phyloP scores from a whole-genome alignment of 2,797 vertebrate species.

The Emydoidea blandingii region DNA sequence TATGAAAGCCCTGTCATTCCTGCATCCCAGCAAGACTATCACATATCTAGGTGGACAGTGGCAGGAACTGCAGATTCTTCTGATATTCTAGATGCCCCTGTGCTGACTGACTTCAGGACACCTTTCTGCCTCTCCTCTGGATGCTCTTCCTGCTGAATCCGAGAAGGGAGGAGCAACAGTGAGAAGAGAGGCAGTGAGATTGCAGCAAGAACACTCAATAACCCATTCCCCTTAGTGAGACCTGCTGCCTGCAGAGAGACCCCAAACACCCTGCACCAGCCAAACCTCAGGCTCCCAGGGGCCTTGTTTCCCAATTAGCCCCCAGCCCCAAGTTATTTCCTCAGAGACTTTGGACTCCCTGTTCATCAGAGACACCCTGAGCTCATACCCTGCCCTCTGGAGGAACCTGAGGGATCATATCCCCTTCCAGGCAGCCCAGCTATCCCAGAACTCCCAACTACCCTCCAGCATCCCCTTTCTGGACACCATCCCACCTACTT shows the following conservation, averaged over 20 bases:
- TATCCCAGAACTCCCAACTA: background rate
- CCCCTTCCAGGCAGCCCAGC: background rate
- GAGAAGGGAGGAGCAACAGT: background rate
- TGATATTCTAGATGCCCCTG: background rate
- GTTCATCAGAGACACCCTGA: background rate
- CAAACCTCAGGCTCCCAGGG: background rate
- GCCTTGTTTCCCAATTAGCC: background rate
- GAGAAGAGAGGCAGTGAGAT: too few species aligned
- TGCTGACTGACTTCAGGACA: background rate
- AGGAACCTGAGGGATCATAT: background rate
- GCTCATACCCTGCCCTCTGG: background rate
- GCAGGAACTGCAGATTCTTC: background rate
- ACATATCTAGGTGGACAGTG: background rate
- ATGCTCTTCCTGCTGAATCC: background rate
- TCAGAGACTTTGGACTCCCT: background rate
- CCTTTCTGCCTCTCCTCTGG: background rate
- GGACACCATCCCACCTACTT: background rate
- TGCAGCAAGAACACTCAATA: background rate
- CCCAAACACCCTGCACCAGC: background rate
- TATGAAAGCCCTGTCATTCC: background rate
- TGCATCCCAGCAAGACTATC: background rate
- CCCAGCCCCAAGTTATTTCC: background rate
- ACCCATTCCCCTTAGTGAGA: background rate
- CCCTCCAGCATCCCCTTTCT: background rate
- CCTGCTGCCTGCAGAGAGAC: background rate